Percentiles rank a stretch among this genome's conserved stretches.
These are phyloP conservation scores for human DNA, from an alignment of 2,113 vertebrate species.

Conservation along the genomic window DNA sequence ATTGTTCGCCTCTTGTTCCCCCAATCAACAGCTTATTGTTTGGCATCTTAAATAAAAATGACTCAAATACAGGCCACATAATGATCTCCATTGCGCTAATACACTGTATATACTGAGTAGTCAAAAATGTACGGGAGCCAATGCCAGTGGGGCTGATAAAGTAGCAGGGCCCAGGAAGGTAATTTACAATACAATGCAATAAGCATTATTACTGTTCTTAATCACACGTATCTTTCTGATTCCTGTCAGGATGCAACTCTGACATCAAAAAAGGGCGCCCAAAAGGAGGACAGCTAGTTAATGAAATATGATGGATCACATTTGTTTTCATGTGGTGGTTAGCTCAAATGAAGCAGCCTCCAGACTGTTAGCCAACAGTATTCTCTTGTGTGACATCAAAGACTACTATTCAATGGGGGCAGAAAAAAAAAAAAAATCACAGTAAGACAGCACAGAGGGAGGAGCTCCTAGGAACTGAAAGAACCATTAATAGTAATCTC, in stretches of 20 bases:
- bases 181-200: constrained; percentile 91
- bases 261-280: constrained; percentile 85
- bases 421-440: constrained; percentile 70
- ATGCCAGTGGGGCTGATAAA: constrained; percentile 85
- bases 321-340: constrained; percentile 88
- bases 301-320: constrained; percentile 85
- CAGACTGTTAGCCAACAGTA: constrained; percentile 88
- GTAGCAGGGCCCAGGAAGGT: constrained; percentile 87
- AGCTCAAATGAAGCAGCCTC: constrained; percentile 86
- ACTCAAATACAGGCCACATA: constrained; percentile 99
- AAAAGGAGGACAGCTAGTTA: constrained; percentile 84
- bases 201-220: constrained; percentile 86
- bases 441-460: constrained; percentile 80
- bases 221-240: constrained; percentile 87
- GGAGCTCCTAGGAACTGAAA: constrained; percentile 79
- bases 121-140: constrained; percentile 88
- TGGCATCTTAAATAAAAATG: constrained; percentile 99
- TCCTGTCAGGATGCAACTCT: constrained; percentile 85
- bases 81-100: constrained; percentile 99
- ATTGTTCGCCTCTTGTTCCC: constrained; percentile 99
- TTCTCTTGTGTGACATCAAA: constrained; percentile 88
- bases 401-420: constrained; percentile 80
- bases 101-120: constrained; percentile 95
- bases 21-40: constrained; percentile 99
- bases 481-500: constrained; percentile 83